Evolutionary conservation across 2,888 invertebrate species (phyloP).

Genomic region (Cephonodes hylas): DNA sequence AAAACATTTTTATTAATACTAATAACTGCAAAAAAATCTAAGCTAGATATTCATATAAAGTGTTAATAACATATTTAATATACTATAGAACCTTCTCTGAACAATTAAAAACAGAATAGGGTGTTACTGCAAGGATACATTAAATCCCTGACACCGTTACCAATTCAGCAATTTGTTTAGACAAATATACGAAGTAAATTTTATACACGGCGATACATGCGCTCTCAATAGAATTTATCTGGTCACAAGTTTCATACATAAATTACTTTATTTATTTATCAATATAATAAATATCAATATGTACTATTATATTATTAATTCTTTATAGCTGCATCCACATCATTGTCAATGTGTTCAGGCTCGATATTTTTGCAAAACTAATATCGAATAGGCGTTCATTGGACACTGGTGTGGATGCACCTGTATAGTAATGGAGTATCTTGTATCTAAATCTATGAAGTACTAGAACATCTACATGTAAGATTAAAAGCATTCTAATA

Average conservation of each 20-base stretch:
- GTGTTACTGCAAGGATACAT: not conserved
- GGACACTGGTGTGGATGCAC: not conserved
- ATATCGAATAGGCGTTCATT: not conserved
- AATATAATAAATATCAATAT: conserved; percentile 1
- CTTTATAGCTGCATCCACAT: not conserved
- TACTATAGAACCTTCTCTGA: not conserved
- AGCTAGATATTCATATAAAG: not conserved
- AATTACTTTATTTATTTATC: not conserved
- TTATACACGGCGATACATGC: not conserved
- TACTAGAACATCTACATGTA: conserved; percentile 4
- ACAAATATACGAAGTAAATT: not conserved
- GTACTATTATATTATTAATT: not conserved
- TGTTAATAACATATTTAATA: not conserved
- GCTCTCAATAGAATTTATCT: not conserved
- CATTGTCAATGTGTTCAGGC: not conserved
- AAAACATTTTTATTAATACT: not conserved
- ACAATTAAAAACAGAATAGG: not conserved
- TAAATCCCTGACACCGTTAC: not conserved
- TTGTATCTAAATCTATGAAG: not conserved
- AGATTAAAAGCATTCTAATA: conserved; percentile 1
- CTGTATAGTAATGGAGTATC: not conserved
- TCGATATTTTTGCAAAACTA: not conserved
- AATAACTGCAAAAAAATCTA: not conserved
- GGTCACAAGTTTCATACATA: conserved; percentile 5
- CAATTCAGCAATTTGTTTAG: not conserved